These are phyloP conservation scores for Alcedo quadribrachys DNA, from an alignment of 2,797 vertebrate species.

Conservation along the genomic window DNA sequence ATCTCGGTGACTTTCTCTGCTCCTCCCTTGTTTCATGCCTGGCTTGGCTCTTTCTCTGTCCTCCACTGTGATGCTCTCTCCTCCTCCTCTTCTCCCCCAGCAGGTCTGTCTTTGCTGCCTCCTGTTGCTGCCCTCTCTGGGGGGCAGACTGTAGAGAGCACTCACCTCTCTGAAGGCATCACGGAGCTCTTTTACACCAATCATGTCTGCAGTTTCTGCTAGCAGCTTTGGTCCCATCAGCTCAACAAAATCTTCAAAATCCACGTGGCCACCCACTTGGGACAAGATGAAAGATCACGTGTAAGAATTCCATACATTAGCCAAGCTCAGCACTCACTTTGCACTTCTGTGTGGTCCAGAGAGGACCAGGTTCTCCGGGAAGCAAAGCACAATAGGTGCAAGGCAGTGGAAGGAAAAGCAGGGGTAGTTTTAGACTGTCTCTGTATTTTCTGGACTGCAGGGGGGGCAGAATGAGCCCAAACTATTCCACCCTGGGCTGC, in stretches of 20 bases:
- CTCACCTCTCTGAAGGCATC: slow-evolving; percentile 97
- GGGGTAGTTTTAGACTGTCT: background rate
- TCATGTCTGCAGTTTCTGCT: slow-evolving; percentile 98
- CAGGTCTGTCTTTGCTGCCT: background rate
- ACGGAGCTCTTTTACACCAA: slow-evolving; percentile 94
- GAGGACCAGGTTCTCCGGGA: background rate
- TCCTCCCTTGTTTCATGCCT: background rate
- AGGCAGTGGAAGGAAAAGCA: slow-evolving; percentile 6
- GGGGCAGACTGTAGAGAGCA: accelerated
- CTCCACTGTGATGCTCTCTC: background rate
- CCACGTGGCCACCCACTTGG: slow-evolving; percentile 95
- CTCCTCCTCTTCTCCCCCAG: background rate
- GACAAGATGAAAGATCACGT: slow-evolving; percentile 29
- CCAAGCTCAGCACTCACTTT: background rate
- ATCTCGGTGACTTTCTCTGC: slow-evolving; percentile 2
- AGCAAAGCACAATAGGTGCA: background rate
- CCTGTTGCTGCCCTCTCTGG: background rate
- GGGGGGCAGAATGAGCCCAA: background rate
- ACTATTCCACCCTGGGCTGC: background rate
- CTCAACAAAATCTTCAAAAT: slow-evolving; percentile 99
- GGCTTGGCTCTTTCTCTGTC: background rate
- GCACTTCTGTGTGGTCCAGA: background rate
- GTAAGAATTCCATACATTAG: background rate
- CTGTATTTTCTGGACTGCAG: background rate
- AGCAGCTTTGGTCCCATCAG: slow-evolving; percentile 98